Conservation (phyloP, 2,888 invertebrate species). For the Carterocephalus palaemon region DNA sequence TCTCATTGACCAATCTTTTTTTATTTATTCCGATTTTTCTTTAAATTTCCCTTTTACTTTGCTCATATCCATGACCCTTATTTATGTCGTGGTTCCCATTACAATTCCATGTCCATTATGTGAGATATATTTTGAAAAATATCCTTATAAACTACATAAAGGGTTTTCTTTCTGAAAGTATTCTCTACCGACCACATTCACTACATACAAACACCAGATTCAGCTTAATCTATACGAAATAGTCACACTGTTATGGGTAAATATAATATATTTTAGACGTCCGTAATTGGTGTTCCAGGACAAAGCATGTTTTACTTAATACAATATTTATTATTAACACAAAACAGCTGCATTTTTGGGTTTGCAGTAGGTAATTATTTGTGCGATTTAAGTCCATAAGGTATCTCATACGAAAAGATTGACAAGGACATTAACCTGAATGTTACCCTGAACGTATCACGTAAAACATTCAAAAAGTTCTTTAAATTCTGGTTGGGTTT, state of each 20-base stretch:
- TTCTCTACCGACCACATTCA: slow-evolving; percentile 68
- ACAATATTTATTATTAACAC: slow-evolving; percentile 36
- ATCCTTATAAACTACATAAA: slow-evolving; percentile 9
- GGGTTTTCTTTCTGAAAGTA: slow-evolving; percentile 32
- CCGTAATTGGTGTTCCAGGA: slow-evolving; percentile 61
- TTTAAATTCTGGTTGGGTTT: slow-evolving; percentile 18
- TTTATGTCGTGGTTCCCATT: too few relatives aligned
- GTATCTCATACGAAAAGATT: slow-evolving; percentile 33
- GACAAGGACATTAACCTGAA: slow-evolving; percentile 37
- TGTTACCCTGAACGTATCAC: slow-evolving; percentile 59
- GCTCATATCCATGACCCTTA: too few relatives aligned
- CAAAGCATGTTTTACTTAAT: slow-evolving; percentile 46
- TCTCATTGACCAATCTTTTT: slow-evolving; percentile 23
- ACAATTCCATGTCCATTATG: too few relatives aligned
- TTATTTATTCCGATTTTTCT: not conserved
- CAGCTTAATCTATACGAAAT: slow-evolving; percentile 44
- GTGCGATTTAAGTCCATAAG: slow-evolving; percentile 37
- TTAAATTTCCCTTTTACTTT: too few relatives aligned
- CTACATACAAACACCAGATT: slow-evolving; percentile 69
- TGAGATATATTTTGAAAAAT: slow-evolving; percentile 14
- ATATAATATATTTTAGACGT: slow-evolving; percentile 37
- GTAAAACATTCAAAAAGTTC: slow-evolving; percentile 60
- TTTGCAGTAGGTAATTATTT: slow-evolving; percentile 29
- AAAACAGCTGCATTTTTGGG: too few relatives aligned
- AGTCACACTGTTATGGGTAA: slow-evolving; percentile 42